A percentile compares a stretch with the other conserved stretches of the same genome.
Conservation (phyloP, 2,113 vertebrate genomes). For the Nettapus auritus region DNA sequence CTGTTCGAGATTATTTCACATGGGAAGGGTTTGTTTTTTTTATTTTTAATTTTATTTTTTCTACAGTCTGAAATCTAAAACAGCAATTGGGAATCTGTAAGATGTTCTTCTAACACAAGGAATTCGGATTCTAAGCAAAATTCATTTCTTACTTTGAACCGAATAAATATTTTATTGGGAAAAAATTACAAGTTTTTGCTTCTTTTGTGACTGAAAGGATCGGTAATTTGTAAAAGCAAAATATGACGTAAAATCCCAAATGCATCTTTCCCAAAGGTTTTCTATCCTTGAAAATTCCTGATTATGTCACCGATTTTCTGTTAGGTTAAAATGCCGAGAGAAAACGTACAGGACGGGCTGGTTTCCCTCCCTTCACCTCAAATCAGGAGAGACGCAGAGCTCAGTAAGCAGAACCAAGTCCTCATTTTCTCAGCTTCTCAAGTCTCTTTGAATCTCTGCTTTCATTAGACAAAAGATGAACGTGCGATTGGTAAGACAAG, state of each 20-base stretch:
- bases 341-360: neutral
- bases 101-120: neutral
- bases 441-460: neutral
- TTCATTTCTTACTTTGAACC: neutral
- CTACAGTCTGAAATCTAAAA: neutral
- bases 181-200: neutral
- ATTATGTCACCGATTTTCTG: neutral
- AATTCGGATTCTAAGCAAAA: neutral
- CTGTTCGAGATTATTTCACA: neutral
- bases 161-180: neutral
- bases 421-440: too few species aligned
- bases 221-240: neutral
- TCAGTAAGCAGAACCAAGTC: neutral
- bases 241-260: neutral
- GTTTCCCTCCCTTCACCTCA: neutral
- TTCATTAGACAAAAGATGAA: neutral
- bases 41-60: too few species aligned
- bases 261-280: neutral
- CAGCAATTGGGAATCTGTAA: neutral
- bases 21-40: neutral
- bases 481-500: neutral
- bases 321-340: neutral
- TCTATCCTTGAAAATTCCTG: neutral
- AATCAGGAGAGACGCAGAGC: neutral
- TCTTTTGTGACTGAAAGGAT: neutral